Evolutionary conservation across 2,797 vertebrate species (phyloP).

Genomic region (Novumbra hubbsi): DNA sequence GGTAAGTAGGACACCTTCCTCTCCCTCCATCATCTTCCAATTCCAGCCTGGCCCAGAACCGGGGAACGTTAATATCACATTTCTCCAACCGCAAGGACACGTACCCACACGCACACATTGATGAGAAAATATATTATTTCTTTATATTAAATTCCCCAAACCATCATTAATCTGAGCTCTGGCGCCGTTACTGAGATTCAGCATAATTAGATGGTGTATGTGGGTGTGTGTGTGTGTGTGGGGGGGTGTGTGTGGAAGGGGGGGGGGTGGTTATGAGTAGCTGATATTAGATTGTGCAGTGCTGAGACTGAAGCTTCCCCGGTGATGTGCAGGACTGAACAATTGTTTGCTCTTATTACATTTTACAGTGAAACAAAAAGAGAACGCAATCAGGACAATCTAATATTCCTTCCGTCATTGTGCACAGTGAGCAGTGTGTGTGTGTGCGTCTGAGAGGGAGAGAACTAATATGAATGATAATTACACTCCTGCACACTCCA

Average conservation of each 20-base stretch:
- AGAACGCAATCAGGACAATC: constrained; percentile 68
- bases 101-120: constrained; percentile 27
- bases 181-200: constrained; percentile 74
- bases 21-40: constrained; percentile 44
- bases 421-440: constrained; percentile 27
- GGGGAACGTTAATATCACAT: constrained; percentile 60
- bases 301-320: constrained; percentile 64
- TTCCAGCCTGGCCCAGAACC: constrained; percentile 65
- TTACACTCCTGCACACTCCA: constrained; percentile 53
- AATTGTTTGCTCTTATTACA: constrained; percentile 71
- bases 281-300: constrained; percentile 72
- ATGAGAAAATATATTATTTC: constrained; percentile 72
- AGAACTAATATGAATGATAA: constrained; percentile 52
- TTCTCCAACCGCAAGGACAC: constrained; percentile 36
- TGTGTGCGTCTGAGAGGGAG: constrained; percentile 34
- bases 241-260: constrained; percentile 19
- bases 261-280: constrained; percentile 52
- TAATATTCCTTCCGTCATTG: constrained; percentile 49
- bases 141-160: constrained; percentile 73
- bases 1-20: constrained; percentile 56
- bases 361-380: constrained; percentile 62
- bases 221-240: constrained; percentile 12
- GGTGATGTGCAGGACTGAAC: constrained; percentile 70
- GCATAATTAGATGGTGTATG: constrained; percentile 70
- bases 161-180: constrained; percentile 75